These are phyloP conservation scores for Natrix natrix DNA, from an alignment of 2,797 vertebrate species.

Conservation along the genomic window DNA sequence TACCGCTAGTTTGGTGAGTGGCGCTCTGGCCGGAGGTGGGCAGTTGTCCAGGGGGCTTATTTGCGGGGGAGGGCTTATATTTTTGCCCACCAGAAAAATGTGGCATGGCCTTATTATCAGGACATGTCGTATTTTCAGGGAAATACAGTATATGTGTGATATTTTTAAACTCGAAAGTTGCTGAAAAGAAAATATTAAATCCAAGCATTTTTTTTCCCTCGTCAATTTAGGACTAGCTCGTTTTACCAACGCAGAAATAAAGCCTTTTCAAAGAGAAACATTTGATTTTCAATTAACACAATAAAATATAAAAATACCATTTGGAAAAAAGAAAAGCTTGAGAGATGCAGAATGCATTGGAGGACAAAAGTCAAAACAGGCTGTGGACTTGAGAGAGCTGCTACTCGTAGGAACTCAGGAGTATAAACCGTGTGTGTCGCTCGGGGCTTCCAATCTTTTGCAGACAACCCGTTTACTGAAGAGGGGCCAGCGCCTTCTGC, in stretches of 20 bases:
- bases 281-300: slow-evolving; percentile 37
- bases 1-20: too few species aligned
- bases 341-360: not conserved
- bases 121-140: too few species aligned
- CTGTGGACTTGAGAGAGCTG: not conserved
- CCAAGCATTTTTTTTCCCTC: slow-evolving; percentile 29
- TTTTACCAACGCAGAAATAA: not conserved
- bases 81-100: too few species aligned
- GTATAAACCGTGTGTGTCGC: not conserved
- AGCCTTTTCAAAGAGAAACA: not conserved
- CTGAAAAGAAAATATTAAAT: slow-evolving; percentile 26
- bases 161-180: slow-evolving; percentile 29
- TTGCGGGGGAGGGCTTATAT: too few species aligned
- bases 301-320: slow-evolving; percentile 8
- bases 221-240: not conserved
- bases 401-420: not conserved
- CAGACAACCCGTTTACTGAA: slow-evolving; percentile 54
- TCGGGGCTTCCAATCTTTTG: not conserved
- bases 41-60: too few species aligned
- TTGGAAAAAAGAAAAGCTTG: not conserved
- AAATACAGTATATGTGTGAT: too few species aligned
- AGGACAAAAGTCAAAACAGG: not conserved
- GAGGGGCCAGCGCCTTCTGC: slow-evolving; percentile 79
- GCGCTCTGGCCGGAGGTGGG: too few species aligned
- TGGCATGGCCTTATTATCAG: too few species aligned